These are phyloP conservation scores for Drosophila recens DNA, from an alignment of 2,888 invertebrate genomes.

Conservation along the genomic window DNA sequence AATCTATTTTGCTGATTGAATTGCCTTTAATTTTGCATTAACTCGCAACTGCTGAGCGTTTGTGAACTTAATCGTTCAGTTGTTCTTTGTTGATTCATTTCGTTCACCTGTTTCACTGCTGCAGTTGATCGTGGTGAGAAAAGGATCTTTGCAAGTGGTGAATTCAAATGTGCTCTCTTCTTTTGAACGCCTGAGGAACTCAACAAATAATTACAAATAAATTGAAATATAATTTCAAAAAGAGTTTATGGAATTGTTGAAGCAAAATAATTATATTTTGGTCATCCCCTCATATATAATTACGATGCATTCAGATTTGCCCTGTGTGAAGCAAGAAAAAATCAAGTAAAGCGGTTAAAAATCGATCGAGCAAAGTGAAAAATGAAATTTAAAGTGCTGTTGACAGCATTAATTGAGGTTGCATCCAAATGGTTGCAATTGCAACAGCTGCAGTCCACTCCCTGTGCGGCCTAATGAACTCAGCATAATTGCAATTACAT, in stretches of 20 bases:
- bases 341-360: slow-evolving; percentile 5
- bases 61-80: slow-evolving; percentile 1
- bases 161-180: neutral
- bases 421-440: slow-evolving; percentile 13
- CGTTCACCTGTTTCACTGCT: neutral
- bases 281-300: neutral
- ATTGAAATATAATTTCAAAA: neutral
- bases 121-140: neutral
- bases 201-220: neutral
- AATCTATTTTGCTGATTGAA: slow-evolving; percentile 29
- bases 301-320: neutral
- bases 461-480: slow-evolving; percentile 64
- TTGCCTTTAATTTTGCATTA: slow-evolving; percentile 14
- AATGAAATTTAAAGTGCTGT: slow-evolving; percentile 23
- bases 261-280: no score
- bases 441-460: slow-evolving; percentile 12
- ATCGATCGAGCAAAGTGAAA: slow-evolving; percentile 34
- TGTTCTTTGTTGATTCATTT: neutral
- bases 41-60: neutral
- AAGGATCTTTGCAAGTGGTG: neutral
- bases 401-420: slow-evolving; percentile 36
- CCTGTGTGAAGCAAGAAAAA: neutral
- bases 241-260: neutral
- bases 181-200: neutral
- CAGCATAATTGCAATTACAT: slow-evolving; percentile 73